Base-by-base conservation (phyloP, 2,888 invertebrate genomes). In the Tubiluchus corallicola region DNA sequence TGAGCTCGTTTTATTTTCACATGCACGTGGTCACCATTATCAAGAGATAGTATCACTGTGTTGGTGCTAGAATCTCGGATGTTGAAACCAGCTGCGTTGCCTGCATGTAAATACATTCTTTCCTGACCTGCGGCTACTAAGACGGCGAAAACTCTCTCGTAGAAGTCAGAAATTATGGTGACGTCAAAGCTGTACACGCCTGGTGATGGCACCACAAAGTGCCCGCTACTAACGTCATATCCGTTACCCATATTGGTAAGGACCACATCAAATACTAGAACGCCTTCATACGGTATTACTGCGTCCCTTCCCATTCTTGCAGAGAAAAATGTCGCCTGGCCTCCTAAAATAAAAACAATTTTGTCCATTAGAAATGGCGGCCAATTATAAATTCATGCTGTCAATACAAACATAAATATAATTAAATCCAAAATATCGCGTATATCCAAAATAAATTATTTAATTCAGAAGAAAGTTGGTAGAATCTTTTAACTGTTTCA, bases 101-200 rank as follows among this genome's bases (percentile, higher is more conserved):
- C n/a, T n/a, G n/a, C n/a, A n/a, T n/a, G n/a, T n/a, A n/a, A n/a
- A n/a, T 29, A 29, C 9, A 29, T n/a, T 9, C n/a, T n/a, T n/a
- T 29, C 29, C 29, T n/a, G 9, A 29, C n/a, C 29, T 9, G 9
- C 29, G 29, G n/a, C 29, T 9, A 29, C 29, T n/a, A 29, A n/a
- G 9, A n/a, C 9, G 29, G 29, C 29, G 29, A 29, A 29, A 9
- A 29, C 29, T 29, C 29, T 29, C 29, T 29, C 29, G 29, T 29
- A 29, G n/a, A 29, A 29, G n/a, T 9, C n/a, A 9, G 29, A 29
- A 9, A 29, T n/a, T n/a, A 29, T 9, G 9, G 29, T 29, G 9
- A 29, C 29, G 29, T 29, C 29, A n/a, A 29, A 29, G 29, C 9
- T 29, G 29, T 29, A 29, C 29, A n/a, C n/a, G 29, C n/a, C 29